phyloP scores from a whole-genome alignment of 2,797 vertebrate genomes.

The Diplodus puntazzo region DNA sequence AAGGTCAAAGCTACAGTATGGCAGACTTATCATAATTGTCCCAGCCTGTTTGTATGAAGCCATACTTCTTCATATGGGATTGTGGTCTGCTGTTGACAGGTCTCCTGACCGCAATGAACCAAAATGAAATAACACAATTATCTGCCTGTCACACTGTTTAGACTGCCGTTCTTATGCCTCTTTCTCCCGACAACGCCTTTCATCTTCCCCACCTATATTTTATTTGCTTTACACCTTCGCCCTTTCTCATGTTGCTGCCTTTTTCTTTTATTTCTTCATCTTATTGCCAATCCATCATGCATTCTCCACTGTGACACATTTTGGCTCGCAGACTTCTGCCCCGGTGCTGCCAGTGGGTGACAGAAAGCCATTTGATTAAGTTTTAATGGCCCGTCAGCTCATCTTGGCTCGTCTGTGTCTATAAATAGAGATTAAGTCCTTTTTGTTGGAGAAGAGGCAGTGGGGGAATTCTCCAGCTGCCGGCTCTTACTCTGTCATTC shows the following conservation, averaged over 20 bases:
- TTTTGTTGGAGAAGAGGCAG: conserved; percentile 38
- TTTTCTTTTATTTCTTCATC: neutral
- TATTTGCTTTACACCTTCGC: neutral
- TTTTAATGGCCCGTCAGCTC: conserved; percentile 64
- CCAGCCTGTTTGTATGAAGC: neutral
- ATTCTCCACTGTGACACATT: neutral
- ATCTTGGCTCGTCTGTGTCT: conserved; percentile 30
- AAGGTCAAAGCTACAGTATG: neutral
- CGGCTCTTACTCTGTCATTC: conserved; percentile 3
- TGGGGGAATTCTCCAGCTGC: conserved; percentile 19
- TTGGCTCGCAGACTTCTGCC: conserved; percentile 3
- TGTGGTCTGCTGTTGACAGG: neutral
- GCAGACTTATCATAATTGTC: neutral
- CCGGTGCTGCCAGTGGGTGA: conserved; percentile 15
- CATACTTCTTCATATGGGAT: neutral
- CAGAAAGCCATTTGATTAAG: conserved; percentile 62
- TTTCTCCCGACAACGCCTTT: neutral
- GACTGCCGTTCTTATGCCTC: neutral
- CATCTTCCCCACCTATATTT: neutral
- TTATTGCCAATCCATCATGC: neutral
- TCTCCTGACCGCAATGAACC: neutral
- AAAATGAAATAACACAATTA: neutral
- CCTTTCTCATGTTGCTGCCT: neutral
- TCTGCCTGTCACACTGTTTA: neutral
- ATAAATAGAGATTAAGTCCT: conserved; percentile 69